Conservation (phyloP, 2,888 invertebrate species). For the Thecocarcelia acutangulata region DNA sequence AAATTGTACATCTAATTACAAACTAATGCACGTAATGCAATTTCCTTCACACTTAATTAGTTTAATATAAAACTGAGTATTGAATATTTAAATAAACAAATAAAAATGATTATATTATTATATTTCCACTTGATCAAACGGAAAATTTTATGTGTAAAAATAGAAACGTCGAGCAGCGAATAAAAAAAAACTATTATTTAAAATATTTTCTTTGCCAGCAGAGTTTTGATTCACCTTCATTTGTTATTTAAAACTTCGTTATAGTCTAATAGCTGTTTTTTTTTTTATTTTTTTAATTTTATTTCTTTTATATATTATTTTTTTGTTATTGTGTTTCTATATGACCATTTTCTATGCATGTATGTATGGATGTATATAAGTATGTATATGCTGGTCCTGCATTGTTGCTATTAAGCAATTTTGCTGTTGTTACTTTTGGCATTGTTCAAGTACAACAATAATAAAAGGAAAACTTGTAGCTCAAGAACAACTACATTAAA, state of each 20-base stretch:
- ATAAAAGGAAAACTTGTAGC: constrained; percentile 12
- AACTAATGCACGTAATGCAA: neutral
- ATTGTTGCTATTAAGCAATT: constrained; percentile 4
- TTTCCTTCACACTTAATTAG: constrained; percentile 27
- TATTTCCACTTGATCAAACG: constrained; percentile 39
- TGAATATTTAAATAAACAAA: constrained; percentile 6
- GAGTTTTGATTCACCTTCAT: constrained; percentile 49
- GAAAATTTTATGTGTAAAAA: constrained; percentile 21
- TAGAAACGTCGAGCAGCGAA: neutral
- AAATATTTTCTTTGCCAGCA: constrained; percentile 6
- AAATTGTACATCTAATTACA: constrained; percentile 3
- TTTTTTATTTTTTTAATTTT: no score
- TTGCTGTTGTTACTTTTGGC: neutral
- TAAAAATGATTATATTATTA: constrained; percentile 32
- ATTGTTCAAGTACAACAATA: constrained; percentile 9
- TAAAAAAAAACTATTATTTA: neutral
- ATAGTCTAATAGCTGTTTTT: constrained; percentile 7
- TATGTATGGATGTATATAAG: no score
- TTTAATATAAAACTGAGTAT: neutral
- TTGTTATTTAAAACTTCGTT: constrained; percentile 58
- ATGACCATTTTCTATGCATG: neutral
- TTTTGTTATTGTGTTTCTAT: neutral
- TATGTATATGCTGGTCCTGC: no score
- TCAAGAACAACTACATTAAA: constrained; percentile 28
- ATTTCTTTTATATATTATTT: no score